Conservation (phyloP, 1,140 invertebrate species). For the Apocrypta bakeri region DNA sequence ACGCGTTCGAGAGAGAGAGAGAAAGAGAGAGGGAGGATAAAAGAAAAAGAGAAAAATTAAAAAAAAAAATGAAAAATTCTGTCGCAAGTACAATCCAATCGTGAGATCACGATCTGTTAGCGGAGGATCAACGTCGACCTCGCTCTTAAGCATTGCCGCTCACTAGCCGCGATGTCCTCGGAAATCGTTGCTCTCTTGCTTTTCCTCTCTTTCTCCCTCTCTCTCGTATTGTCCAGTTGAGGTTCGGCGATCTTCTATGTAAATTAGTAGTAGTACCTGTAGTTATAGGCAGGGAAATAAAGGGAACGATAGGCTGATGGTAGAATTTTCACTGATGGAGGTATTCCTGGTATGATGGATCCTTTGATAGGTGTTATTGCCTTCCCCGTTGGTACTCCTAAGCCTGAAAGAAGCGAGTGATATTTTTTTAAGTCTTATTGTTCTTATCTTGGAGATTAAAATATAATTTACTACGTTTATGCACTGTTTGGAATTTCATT, state of each 20-base stretch:
- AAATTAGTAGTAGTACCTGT: slow-evolving; percentile 66
- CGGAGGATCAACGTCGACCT: neutral
- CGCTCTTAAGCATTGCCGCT: neutral
- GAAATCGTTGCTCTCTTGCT: neutral
- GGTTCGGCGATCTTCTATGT: neutral
- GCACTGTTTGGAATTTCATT: no score
- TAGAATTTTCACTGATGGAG: neutral
- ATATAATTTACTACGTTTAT: no score
- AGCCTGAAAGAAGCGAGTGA: neutral
- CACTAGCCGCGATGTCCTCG: neutral
- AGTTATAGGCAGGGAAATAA: slow-evolving; percentile 64
- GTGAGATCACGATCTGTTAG: slow-evolving; percentile 30
- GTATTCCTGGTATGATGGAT: neutral
- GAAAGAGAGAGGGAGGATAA: neutral
- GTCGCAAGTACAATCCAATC: neutral
- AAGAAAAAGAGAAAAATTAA: neutral
- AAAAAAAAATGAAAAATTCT: neutral
- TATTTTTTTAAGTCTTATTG: no score
- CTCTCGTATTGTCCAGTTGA: neutral
- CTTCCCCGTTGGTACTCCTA: neutral
- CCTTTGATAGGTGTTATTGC: neutral
- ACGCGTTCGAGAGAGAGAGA: no score
- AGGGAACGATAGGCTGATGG: neutral
- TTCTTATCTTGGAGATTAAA: no score
- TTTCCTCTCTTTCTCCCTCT: neutral